Percentiles rank a stretch among this genome's conserved stretches.
Conservation (phyloP, 2,888 invertebrate species). For the Drosophila niveifrons region DNA sequence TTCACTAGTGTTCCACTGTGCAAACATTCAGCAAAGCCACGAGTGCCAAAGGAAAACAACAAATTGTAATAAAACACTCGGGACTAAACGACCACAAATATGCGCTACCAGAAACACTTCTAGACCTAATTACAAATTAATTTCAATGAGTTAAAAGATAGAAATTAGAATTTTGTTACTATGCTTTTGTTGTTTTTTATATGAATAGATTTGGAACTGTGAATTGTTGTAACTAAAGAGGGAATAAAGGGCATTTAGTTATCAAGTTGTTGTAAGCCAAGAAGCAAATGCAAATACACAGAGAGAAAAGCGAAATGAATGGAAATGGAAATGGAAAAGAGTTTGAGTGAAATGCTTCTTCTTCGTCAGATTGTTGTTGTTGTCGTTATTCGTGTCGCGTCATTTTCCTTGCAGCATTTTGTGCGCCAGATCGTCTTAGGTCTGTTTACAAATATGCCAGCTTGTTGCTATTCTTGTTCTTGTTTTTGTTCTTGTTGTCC, state of each 20-base stretch:
- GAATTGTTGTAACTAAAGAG: background rate
- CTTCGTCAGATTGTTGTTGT: slow-evolving; percentile 23
- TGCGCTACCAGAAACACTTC: slow-evolving; percentile 4
- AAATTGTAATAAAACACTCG: background rate
- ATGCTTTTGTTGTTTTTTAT: background rate
- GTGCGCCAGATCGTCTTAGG: slow-evolving; percentile 46
- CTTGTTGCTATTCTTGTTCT: slow-evolving; percentile 19
- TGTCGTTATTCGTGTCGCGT: slow-evolving; percentile 55
- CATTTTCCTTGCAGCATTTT: slow-evolving; percentile 68
- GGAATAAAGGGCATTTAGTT: slow-evolving; percentile 8
- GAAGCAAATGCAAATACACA: slow-evolving; percentile 33
- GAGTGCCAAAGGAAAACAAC: slow-evolving; percentile 33
- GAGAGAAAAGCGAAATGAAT: slow-evolving; percentile 5
- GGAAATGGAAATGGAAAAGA: slow-evolving; percentile 10
- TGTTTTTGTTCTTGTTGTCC: slow-evolving; percentile 25
- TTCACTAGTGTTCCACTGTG: slow-evolving; percentile 26
- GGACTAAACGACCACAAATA: background rate
- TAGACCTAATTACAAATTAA: background rate
- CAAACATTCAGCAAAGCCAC: background rate
- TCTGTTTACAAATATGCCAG: slow-evolving; percentile 53
- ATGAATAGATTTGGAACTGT: background rate
- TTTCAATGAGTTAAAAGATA: background rate
- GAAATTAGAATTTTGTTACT: background rate
- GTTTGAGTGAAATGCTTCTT: background rate
- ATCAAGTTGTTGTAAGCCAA: slow-evolving; percentile 40